Percentiles rank a stretch among this genome's conserved stretches.
phyloP scores from a whole-genome alignment of 2,888 invertebrate genomes.

The Macroteleia sp. region DNA sequence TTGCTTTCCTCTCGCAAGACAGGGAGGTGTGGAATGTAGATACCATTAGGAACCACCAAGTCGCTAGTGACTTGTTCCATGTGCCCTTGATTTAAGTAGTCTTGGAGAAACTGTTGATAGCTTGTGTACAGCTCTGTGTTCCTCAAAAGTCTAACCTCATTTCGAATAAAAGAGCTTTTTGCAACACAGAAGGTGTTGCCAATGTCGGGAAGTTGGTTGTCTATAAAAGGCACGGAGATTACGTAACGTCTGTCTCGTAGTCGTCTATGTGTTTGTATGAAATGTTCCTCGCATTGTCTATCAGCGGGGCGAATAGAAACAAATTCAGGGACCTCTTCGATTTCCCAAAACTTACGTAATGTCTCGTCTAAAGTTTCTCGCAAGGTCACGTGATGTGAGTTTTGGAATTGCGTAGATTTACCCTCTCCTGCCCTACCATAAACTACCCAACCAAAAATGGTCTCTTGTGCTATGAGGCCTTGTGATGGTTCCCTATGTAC shows the following conservation, averaged over 20 bases:
- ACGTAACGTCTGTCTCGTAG: background rate
- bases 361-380: background rate
- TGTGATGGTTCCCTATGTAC: background rate
- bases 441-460: slow-evolving; percentile 11
- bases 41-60: background rate
- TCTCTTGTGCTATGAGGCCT: background rate
- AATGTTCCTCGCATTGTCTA: too few species aligned
- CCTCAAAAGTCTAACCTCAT: background rate
- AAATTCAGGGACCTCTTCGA: background rate
- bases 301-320: too few species aligned
- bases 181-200: background rate
- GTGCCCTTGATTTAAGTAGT: slow-evolving; percentile 37
- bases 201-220: background rate
- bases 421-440: background rate
- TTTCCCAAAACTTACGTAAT: background rate
- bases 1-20: slow-evolving; percentile 37
- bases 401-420: background rate
- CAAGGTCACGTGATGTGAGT: background rate
- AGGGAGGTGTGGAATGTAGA: slow-evolving; percentile 40
- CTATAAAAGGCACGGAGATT: slow-evolving; percentile 2
- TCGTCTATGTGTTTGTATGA: too few species aligned
- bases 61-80: background rate
- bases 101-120: slow-evolving; percentile 61
- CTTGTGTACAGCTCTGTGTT: too few species aligned
- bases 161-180: background rate